Conservation (phyloP, 1,140 invertebrate genomes). For the Sogatella furcifera region DNA sequence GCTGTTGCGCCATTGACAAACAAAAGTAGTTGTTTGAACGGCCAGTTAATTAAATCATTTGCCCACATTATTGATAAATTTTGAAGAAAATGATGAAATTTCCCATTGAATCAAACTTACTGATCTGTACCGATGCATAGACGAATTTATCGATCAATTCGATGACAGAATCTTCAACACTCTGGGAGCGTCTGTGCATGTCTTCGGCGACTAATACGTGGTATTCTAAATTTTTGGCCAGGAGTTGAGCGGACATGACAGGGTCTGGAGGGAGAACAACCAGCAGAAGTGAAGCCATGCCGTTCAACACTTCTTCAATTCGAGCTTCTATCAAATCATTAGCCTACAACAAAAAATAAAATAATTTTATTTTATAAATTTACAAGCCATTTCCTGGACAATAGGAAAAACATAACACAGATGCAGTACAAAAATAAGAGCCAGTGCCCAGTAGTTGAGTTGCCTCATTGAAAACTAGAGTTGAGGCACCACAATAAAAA, state of each 20-base stretch:
- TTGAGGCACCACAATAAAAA: too few relatives aligned
- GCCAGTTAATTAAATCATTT: too few relatives aligned
- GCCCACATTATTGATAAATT: too few relatives aligned
- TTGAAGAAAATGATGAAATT: too few relatives aligned
- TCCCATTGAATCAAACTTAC: constrained; percentile 29
- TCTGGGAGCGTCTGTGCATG: constrained; percentile 44
- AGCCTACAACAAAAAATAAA: constrained; percentile 32
- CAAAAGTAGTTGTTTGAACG: too few relatives aligned
- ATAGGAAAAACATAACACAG: too few relatives aligned
- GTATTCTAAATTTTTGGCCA: constrained; percentile 45
- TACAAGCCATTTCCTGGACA: too few relatives aligned
- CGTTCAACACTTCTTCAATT: constrained; percentile 55
- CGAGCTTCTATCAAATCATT: constrained; percentile 64
- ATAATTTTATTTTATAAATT: too few relatives aligned
- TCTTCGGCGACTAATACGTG: constrained; percentile 30
- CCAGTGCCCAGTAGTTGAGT: too few relatives aligned
- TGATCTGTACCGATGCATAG: constrained; percentile 38
- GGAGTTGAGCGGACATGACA: constrained; percentile 49
- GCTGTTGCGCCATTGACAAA: too few relatives aligned
- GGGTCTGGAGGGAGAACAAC: constrained; percentile 54
- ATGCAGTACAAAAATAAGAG: too few relatives aligned
- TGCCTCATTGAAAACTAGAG: too few relatives aligned
- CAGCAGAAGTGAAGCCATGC: constrained; percentile 49
- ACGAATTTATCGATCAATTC: constrained; percentile 61
- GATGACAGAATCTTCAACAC: constrained; percentile 51